Evolutionary conservation across 2,113 vertebrate genomes (phyloP).

Genomic region (Semicossyphus pulcher): DNA sequence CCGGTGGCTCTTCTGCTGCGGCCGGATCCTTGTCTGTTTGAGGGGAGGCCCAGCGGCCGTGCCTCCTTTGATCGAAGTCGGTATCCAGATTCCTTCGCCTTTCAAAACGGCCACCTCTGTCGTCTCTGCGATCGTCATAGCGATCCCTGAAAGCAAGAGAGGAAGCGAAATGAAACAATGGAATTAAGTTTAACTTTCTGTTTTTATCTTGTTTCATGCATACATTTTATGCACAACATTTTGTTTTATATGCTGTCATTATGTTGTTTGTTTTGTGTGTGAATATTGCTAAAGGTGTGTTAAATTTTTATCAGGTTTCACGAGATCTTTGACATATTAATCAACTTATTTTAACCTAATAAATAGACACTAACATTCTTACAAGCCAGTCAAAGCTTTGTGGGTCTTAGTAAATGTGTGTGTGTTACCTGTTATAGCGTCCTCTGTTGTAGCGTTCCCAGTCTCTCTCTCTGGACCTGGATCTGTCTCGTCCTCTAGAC

Average conservation of each 20-base stretch:
- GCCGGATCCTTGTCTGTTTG: conserved; percentile 69
- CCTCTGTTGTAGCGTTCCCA: conserved; percentile 65
- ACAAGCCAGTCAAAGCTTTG: neutral
- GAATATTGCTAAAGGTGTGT: too few species aligned
- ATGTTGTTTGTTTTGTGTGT: too few species aligned
- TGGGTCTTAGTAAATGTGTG: neutral
- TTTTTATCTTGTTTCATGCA: too few species aligned
- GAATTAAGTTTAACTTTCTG: too few species aligned
- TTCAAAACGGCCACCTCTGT: conserved; percentile 58
- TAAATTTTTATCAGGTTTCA: too few species aligned
- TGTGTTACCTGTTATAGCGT: conserved; percentile 61
- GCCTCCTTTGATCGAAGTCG: conserved; percentile 84
- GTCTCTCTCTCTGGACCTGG: conserved; percentile 33
- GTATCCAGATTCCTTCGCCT: conserved; percentile 79
- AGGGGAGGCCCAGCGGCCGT: conserved; percentile 85
- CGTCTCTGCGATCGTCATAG: conserved; percentile 57
- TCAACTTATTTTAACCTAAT: too few species aligned
- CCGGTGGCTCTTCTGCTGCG: conserved; percentile 78
- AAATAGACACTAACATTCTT: too few species aligned
- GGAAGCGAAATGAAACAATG: neutral
- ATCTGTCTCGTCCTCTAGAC: conserved; percentile 42
- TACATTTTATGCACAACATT: too few species aligned
- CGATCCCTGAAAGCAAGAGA: conserved; percentile 53
- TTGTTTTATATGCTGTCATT: too few species aligned
- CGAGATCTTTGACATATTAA: too few species aligned